Conservation (phyloP, 2,113 vertebrate genomes). For the Ancistrus triradiatus region DNA sequence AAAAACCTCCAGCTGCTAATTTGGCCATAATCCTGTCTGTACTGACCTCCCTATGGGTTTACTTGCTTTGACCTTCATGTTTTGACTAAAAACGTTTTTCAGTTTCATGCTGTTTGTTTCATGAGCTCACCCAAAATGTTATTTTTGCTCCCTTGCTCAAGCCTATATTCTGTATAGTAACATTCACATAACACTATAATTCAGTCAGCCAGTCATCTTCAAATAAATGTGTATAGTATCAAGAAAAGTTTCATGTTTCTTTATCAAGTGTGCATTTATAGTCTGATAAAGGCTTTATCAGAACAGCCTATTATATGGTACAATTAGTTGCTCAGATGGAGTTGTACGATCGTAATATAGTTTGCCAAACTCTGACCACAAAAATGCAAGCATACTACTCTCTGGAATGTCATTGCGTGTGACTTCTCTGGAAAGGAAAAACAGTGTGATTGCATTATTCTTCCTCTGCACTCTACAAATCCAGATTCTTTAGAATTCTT, state of each 20-base stretch:
- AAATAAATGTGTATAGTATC: conserved; percentile 47
- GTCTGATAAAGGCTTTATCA: too few species aligned
- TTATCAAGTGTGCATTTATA: too few species aligned
- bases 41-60: conserved; percentile 24
- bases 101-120: conserved; percentile 40
- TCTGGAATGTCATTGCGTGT: too few species aligned
- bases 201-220: conserved; percentile 25
- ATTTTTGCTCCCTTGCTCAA: conserved; percentile 3
- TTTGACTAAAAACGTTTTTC: conserved; percentile 35
- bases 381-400: too few species aligned
- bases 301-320: too few species aligned
- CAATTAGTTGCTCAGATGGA: too few species aligned
- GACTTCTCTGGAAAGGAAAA: too few species aligned
- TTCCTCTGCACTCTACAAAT: too few species aligned
- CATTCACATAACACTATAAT: conserved; percentile 37
- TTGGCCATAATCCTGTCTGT: conserved; percentile 2
- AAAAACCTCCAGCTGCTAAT: background rate
- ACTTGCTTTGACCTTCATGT: background rate
- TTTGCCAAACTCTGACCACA: too few species aligned
- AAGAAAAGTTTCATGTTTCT: conserved; percentile 6
- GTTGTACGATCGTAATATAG: too few species aligned
- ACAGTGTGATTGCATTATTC: too few species aligned
- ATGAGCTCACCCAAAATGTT: conserved; percentile 21
- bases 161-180: conserved; percentile 28
- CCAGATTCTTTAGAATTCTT: too few species aligned